Evolutionary conservation across 2,113 vertebrate species (phyloP).

Genomic region (Pipa parva): DNA sequence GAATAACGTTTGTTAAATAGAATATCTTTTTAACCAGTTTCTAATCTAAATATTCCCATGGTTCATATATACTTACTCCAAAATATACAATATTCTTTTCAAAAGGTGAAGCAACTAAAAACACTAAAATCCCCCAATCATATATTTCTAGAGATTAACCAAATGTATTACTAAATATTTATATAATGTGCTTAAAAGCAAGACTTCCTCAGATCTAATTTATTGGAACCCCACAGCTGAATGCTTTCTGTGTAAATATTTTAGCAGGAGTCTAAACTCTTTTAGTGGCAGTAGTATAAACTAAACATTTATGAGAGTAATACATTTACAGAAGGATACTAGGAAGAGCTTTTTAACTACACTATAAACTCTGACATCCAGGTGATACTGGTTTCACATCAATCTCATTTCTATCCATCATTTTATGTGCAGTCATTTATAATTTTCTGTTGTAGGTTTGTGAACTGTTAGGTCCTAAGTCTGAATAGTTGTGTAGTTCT

Average conservation of each 20-base stretch:
- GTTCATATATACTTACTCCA: no score
- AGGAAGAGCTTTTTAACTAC: conserved; percentile 60
- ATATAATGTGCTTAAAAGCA: conserved; percentile 80
- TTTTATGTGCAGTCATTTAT: conserved; percentile 37
- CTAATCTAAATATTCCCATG: no score
- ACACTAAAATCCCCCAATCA: no score
- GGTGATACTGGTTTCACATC: conserved; percentile 50
- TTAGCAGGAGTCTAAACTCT: conserved; percentile 80
- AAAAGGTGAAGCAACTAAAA: no score
- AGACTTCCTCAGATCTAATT: conserved; percentile 64
- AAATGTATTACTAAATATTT: conserved; percentile 97
- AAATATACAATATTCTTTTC: no score
- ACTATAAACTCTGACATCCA: conserved; percentile 54
- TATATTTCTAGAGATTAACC: no score
- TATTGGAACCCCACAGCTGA: conserved; percentile 67
- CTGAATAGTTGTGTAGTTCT: no score
- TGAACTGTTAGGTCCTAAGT: no score
- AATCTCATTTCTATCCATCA: conserved; percentile 47
- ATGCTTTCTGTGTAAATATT: conserved; percentile 78
- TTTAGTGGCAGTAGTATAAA: conserved; percentile 77
- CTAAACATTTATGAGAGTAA: conserved; percentile 86
- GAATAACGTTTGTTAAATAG: no score
- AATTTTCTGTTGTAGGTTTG: neutral
- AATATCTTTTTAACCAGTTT: no score
- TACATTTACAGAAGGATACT: conserved; percentile 59